Evolutionary conservation across 2,797 vertebrate genomes (phyloP).

Genomic region (Lerista edwardsae): DNA sequence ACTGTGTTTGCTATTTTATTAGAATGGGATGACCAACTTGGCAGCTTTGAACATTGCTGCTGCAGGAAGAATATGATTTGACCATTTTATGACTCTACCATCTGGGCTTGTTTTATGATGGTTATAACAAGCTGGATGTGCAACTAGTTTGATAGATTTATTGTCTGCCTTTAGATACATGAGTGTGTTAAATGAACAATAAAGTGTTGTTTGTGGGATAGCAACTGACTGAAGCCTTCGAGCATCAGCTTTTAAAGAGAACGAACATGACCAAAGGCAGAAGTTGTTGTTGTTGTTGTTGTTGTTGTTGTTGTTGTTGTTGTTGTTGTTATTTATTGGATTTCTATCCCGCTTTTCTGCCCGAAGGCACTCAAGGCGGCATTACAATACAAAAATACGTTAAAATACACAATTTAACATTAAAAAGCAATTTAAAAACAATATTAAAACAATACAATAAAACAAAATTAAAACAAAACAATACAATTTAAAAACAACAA

Average conservation of each 20-base stretch:
- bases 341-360: no score
- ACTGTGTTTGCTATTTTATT: slow-evolving; percentile 61
- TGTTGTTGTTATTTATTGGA: no score
- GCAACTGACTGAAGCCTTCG: slow-evolving; percentile 70
- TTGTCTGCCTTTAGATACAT: slow-evolving; percentile 69
- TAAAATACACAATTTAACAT: no score
- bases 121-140: slow-evolving; percentile 74
- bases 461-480: no score
- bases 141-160: slow-evolving; percentile 81
- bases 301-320: no score
- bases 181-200: slow-evolving; percentile 66
- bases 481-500: no score
- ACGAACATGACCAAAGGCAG: background rate
- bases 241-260: slow-evolving; percentile 37
- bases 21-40: slow-evolving; percentile 57
- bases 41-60: slow-evolving; percentile 63
- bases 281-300: no score
- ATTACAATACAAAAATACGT: no score
- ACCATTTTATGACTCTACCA: slow-evolving; percentile 79
- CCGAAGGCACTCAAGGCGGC: no score
- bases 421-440: no score
- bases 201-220: slow-evolving; percentile 76
- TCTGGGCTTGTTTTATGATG: slow-evolving; percentile 75
- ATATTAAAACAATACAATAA: no score
- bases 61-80: slow-evolving; percentile 72